phyloP scores from a whole-genome alignment of 1,140 invertebrate genomes.

The Monochamus saltuarius region DNA sequence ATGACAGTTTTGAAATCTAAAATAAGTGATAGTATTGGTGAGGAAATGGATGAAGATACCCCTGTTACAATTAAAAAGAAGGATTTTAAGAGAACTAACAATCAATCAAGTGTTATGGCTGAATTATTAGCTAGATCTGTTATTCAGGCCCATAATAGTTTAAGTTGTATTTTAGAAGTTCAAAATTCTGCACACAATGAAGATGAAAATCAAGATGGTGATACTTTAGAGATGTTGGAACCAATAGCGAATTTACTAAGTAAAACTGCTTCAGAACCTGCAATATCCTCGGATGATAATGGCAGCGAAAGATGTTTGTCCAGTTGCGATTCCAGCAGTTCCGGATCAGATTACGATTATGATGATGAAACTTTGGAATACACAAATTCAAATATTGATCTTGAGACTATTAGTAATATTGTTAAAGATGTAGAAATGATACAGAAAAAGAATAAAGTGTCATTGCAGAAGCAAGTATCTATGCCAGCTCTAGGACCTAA shows the following conservation, averaged over 20 bases:
- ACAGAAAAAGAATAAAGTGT: slow-evolving; percentile 24
- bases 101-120: slow-evolving; percentile 62
- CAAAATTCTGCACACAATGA: slow-evolving; percentile 35
- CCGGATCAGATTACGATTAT: slow-evolving; percentile 38
- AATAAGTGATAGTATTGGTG: slow-evolving; percentile 47
- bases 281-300: slow-evolving; percentile 15
- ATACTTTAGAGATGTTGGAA: slow-evolving; percentile 29
- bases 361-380: slow-evolving; percentile 14
- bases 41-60: slow-evolving; percentile 46
- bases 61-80: slow-evolving; percentile 37
- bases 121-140: slow-evolving; percentile 65
- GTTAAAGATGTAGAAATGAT: slow-evolving; percentile 54
- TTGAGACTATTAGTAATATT: slow-evolving; percentile 56
- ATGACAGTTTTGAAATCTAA: slow-evolving; percentile 53
- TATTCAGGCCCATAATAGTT: slow-evolving; percentile 60
- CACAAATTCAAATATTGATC: slow-evolving; percentile 14
- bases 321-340: slow-evolving; percentile 32
- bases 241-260: slow-evolving; percentile 23
- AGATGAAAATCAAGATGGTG: slow-evolving; percentile 11
- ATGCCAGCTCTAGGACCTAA: slow-evolving; percentile 30
- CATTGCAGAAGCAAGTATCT: slow-evolving; percentile 34
- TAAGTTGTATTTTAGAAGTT: slow-evolving; percentile 50
- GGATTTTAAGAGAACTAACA: slow-evolving; percentile 57
- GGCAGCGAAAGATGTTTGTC: slow-evolving; percentile 26
- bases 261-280: slow-evolving; percentile 26